Conservation (phyloP, 2,113 vertebrate genomes). For the Xiphorhynchus elegans region DNA sequence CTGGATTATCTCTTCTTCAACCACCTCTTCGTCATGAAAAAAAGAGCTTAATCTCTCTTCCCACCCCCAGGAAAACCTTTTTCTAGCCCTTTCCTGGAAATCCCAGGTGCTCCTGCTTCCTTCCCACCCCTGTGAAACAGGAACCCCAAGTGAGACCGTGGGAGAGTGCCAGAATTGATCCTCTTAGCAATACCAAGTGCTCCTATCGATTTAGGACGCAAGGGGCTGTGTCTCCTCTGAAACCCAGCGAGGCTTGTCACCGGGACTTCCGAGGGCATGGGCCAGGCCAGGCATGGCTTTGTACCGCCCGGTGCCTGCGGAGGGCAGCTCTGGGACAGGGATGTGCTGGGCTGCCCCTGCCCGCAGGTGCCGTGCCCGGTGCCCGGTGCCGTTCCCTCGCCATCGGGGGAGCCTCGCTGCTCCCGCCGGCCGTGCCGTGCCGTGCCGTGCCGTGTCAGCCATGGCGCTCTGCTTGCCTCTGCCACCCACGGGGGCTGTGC, state of each 20-base stretch:
- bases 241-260: not conserved
- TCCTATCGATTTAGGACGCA: slow-evolving; percentile 3
- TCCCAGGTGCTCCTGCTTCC: not conserved
- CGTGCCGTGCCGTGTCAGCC: not conserved
- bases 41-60: not conserved
- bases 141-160: not conserved
- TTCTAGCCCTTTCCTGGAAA: slow-evolving; percentile 39
- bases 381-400: fast-evolving
- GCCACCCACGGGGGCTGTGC: not conserved
- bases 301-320: not conserved
- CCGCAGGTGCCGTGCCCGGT: fast-evolving
- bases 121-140: not conserved
- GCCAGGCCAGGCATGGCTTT: not conserved
- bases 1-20: not conserved
- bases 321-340: not conserved
- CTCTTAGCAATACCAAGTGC: not conserved
- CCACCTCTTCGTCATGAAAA: not conserved
- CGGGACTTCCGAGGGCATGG: not conserved
- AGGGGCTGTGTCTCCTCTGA: not conserved
- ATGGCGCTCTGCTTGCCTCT: not conserved
- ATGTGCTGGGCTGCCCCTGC: not conserved
- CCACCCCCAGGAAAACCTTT: not conserved
- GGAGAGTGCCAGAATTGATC: slow-evolving; percentile 27
- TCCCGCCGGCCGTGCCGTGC: not conserved
- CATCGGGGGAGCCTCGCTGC: not conserved